Conservation (phyloP, 2,113 vertebrate species). For the Hippocampus zosterae region DNA sequence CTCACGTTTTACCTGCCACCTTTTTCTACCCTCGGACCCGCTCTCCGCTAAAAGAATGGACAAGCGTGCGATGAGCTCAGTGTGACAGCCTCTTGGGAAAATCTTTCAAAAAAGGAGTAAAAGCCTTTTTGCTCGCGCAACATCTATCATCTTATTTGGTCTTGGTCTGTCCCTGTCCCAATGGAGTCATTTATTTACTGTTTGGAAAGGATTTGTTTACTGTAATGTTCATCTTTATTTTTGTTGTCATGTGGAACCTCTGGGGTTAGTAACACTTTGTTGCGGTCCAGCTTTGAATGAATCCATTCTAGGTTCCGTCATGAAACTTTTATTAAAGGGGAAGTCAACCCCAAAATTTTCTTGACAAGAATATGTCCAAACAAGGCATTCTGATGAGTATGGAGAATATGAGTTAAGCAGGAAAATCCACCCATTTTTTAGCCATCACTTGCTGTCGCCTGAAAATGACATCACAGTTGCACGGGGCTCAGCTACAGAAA, state of each 20-base stretch:
- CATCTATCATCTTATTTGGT: neutral
- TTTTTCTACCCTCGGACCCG: conserved; percentile 17
- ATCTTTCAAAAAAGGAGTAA: conserved; percentile 27
- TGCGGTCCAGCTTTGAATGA: neutral
- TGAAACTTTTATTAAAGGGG: too few species aligned
- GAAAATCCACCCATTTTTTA: too few species aligned
- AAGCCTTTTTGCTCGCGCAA: neutral
- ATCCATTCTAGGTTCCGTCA: too few species aligned
- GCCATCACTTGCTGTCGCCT: too few species aligned
- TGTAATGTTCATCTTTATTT: neutral
- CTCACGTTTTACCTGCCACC: conserved; percentile 1
- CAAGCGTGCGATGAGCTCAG: conserved; percentile 64
- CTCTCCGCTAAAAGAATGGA: conserved; percentile 36
- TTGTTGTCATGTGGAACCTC: neutral
- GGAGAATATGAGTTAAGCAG: too few species aligned
- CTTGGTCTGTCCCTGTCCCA: neutral
- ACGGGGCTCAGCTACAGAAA: too few species aligned
- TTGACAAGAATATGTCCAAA: too few species aligned
- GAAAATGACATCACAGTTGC: too few species aligned
- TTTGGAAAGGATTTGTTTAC: neutral
- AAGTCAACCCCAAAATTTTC: too few species aligned
- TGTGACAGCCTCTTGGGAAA: conserved; percentile 35
- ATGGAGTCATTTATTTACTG: neutral
- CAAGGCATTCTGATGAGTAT: too few species aligned
- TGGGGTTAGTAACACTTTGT: neutral